Base-by-base conservation (phyloP, 2,888 invertebrate genomes). In the Caenorhabditis imperialis region DNA sequence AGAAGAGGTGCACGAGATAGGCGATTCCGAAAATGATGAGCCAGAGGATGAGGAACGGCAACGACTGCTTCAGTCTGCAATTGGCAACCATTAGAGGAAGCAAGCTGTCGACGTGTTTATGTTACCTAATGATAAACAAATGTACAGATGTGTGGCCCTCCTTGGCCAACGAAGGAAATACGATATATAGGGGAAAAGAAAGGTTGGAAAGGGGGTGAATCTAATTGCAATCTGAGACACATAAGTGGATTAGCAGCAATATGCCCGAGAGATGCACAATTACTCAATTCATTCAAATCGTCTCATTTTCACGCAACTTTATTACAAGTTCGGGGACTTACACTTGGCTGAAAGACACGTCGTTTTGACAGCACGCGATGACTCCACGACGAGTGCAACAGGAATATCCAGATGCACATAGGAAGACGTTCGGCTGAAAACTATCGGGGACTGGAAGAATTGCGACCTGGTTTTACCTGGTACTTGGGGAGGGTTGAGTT, bases 41-140 rank as follows among this genome's bases (percentile, higher is more conserved):
- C 53, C 53, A 73, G 6, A 73, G 16, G 7, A 73, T 40, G 35
- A 61, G 37, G 23, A 73, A 73, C 20, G 73, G 73, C 27, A 73
- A 33, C 0, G 50, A 44, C 30, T 73, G 73, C 50, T 65, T 60
- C 45, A 65, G 44, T 27, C 71, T 71, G 51, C 18, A 58, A 57
- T 57, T 55, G 50, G 67, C 67, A 22, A 23, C 45, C n/a, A 63
- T 63, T 63, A 54, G 38, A 51, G 14, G 35, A 18, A 38, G 48
- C 69, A 69, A 70, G 61, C 61, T 70, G 60, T 54, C 50, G 18
- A 37, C 27, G 47, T 58, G 25, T 47, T 38, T 60, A 40, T 60
- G 48, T 71, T 71, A 71, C 71, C 71, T 71, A 71, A 71, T 71
- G 62, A 62, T 62, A 61, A 62, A 71, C 61, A 71, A 62, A 62